Evolutionary conservation across 92 coral and sea anemone species (phyloP).

Genomic region (Hydrozoanthus gracilis): DNA sequence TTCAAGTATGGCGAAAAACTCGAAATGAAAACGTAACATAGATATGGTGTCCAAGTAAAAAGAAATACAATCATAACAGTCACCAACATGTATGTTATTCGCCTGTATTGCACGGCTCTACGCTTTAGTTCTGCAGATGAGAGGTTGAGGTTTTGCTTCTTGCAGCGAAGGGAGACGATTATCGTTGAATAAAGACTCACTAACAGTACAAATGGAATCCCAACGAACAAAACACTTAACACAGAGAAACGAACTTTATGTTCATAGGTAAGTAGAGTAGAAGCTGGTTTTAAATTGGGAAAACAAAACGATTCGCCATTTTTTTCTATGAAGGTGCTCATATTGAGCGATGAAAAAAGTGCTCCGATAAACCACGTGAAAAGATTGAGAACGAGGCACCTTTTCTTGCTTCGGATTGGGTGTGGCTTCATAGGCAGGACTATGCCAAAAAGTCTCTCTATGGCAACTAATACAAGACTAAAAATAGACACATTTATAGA

Average conservation of each 20-base stretch:
- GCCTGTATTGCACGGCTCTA: background rate
- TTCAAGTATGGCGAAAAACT: background rate
- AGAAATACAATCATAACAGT: background rate
- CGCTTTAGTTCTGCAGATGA: background rate
- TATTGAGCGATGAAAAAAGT: background rate
- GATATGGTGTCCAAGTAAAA: background rate
- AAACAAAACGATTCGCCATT: background rate
- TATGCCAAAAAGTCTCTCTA: background rate
- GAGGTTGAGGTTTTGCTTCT: background rate
- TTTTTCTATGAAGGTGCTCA: background rate
- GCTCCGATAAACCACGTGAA: background rate
- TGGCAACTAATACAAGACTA: background rate
- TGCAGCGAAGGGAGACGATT: background rate
- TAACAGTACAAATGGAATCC: background rate
- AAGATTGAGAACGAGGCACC: background rate
- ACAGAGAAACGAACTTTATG: background rate
- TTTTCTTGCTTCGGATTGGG: background rate
- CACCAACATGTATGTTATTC: slow-evolving; percentile 3
- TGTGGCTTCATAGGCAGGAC: background rate
- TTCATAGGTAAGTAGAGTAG: background rate
- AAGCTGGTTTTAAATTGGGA: background rate
- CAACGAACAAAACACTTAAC: background rate
- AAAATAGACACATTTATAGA: background rate
- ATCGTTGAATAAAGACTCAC: background rate
- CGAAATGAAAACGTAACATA: background rate